Conservation (phyloP, 1,140 invertebrate species). For the Pectinophora gossypiella region DNA sequence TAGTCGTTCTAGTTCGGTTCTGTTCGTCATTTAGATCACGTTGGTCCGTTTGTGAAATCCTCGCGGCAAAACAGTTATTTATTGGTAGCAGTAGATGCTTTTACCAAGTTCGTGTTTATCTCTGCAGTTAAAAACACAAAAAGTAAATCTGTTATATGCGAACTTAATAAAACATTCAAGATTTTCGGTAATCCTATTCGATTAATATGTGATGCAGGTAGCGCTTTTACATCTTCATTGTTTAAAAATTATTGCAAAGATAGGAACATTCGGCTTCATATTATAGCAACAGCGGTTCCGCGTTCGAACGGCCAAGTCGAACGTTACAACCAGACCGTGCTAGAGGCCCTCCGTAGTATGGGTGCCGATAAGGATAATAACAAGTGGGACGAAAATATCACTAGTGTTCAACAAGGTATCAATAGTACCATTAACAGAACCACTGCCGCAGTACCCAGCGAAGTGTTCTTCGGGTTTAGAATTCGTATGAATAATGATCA, state of each 20-base stretch:
- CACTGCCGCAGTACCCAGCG: conserved; percentile 7
- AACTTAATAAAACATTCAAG: neutral
- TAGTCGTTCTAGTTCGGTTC: no score
- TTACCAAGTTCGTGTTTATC: no score
- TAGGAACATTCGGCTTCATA: neutral
- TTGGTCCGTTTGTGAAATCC: conserved; percentile 20
- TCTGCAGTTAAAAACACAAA: neutral
- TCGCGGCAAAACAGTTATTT: conserved; percentile 35
- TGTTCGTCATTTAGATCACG: conserved; percentile 25
- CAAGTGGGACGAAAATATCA: neutral
- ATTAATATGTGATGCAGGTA: neutral
- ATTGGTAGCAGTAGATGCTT: conserved; percentile 20
- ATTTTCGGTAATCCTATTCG: neutral
- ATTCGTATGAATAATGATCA: neutral
- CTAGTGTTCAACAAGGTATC: neutral
- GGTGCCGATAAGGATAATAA: neutral
- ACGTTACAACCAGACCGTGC: neutral
- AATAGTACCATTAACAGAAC: neutral
- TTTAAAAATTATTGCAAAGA: neutral
- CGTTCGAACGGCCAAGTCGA: neutral
- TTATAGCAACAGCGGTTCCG: neutral
- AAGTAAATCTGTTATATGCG: neutral
- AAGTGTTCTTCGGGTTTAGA: conserved; percentile 23
- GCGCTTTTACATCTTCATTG: neutral
- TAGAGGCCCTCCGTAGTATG: neutral